phyloP scores from a whole-genome alignment of 2,888 invertebrate genomes.

The Parnassius orleans region DNA sequence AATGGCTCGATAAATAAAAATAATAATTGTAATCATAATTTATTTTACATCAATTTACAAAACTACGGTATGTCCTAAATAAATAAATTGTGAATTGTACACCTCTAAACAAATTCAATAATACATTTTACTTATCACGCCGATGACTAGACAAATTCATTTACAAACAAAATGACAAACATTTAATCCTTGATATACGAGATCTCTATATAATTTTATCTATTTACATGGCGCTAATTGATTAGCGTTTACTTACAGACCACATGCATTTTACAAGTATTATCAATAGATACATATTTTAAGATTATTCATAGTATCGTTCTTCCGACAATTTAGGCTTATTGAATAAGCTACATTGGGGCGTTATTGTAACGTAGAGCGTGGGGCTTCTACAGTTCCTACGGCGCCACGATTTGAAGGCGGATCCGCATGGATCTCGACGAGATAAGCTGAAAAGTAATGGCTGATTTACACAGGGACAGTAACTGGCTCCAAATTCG shows the following conservation, averaged over 20 bases:
- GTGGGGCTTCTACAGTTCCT: too few species aligned
- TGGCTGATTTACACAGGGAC: too few species aligned
- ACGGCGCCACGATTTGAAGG: too few species aligned
- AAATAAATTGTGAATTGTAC: slow-evolving; percentile 29
- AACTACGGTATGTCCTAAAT: slow-evolving; percentile 42
- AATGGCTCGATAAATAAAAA: slow-evolving; percentile 22
- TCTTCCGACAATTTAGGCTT: too few species aligned
- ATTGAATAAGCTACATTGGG: too few species aligned
- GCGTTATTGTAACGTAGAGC: too few species aligned
- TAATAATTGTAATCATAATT: slow-evolving; percentile 31
- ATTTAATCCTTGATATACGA: slow-evolving; percentile 14
- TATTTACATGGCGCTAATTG: slow-evolving; percentile 12
- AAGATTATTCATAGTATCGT: too few species aligned
- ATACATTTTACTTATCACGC: slow-evolving; percentile 24
- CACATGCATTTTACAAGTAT: not conserved
- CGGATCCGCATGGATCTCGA: too few species aligned
- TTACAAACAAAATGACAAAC: slow-evolving; percentile 13
- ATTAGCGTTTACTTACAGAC: not conserved
- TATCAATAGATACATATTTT: not conserved
- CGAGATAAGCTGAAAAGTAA: too few species aligned
- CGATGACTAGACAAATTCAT: slow-evolving; percentile 22
- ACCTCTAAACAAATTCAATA: slow-evolving; percentile 22
- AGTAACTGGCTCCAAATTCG: too few species aligned
- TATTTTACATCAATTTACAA: slow-evolving; percentile 61
- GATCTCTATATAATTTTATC: slow-evolving; percentile 2